Evolutionary conservation across 2,888 invertebrate genomes (phyloP), one percentile per base, ranked within the genome.

Genomic region (Tachina grossa): DNA sequence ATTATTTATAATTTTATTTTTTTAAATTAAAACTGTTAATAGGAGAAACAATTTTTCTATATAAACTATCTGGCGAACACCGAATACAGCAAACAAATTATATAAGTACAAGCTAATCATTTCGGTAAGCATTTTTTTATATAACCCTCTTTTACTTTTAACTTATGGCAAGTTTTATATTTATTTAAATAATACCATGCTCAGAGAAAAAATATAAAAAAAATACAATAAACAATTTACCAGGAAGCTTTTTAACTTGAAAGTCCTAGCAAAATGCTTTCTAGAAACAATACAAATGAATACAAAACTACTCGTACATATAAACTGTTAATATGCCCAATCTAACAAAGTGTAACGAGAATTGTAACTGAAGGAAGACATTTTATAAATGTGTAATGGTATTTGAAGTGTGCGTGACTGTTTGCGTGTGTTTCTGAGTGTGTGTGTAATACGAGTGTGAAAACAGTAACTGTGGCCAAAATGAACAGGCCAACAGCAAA

Each of bases 391-490:
- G 19, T 43, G 39, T 59, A 39, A 22, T 22, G 68, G 6, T 11
- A 1, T 39, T 22, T n/a, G 49, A 14, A 47, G 69, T 57, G n/a
- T 72, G 72, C 31, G 45, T 43, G 11, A 19, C 2, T 57, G 43
- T 43, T 8, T 8, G 41, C n/a, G 10, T 6, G 14, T n/a, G 22
- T 45, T 8, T 71, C 14, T 41, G 16, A 65, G 22, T 39, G 5
- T 65, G 49, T 55, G n/a, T 45, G 11, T 69, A 31, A n/a, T n/a
- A 53, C 39, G 68, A 31, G 43, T 80, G 66, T 71, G 53, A 84
- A 84, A 84, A 71, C 80, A 66, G 84, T 66, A 51, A 72, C 79
- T 71, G 80, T 76, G 76, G 84, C 84, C 84, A 84, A 84, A 80
- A 80, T 45, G 76, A 84, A 84, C 61, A 76, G 84, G 84, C 80